These are phyloP conservation scores for Myotis findleyi DNA, from an alignment of 2,797 vertebrate genomes.

Conservation along the genomic window DNA sequence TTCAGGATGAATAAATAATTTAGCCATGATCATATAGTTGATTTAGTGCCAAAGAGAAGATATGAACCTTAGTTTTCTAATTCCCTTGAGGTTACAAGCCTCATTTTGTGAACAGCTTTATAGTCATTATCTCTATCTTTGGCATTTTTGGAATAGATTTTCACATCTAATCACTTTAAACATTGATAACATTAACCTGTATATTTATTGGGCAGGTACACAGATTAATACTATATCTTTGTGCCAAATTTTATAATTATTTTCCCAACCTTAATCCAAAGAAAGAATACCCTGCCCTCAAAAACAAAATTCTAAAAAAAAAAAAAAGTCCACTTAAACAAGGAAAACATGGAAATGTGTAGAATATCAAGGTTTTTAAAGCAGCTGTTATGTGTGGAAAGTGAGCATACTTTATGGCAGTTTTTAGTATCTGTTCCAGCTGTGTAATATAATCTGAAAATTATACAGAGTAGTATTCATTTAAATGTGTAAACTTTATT, in stretches of 20 bases:
- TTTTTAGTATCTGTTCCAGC: slow-evolving; percentile 78
- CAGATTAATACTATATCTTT: neutral
- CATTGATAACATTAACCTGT: neutral
- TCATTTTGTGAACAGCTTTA: neutral
- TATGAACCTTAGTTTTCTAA: slow-evolving; percentile 5
- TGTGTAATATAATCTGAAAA: slow-evolving; percentile 75
- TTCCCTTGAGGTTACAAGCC: neutral
- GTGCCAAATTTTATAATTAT: neutral
- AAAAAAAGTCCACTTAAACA: slow-evolving; percentile 42
- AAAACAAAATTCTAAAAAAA: neutral
- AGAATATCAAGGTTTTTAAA: slow-evolving; percentile 48
- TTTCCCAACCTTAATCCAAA: neutral
- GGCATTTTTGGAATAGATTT: neutral
- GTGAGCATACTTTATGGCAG: slow-evolving; percentile 56
- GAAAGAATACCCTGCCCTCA: neutral
- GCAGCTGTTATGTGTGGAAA: slow-evolving; percentile 63
- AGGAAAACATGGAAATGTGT: slow-evolving; percentile 39
- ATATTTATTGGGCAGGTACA: neutral
- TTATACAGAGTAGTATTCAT: slow-evolving; percentile 69
- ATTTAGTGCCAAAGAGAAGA: neutral
- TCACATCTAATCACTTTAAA: slow-evolving; percentile 10
- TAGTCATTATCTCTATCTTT: neutral
- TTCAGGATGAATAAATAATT: neutral
- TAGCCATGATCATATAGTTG: neutral
- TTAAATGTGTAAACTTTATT: slow-evolving; percentile 74